Evolutionary conservation across 2,797 vertebrate genomes (phyloP), one percentile per base, ranked within the genome.

Genomic region (Falco novaeseelandiae): DNA sequence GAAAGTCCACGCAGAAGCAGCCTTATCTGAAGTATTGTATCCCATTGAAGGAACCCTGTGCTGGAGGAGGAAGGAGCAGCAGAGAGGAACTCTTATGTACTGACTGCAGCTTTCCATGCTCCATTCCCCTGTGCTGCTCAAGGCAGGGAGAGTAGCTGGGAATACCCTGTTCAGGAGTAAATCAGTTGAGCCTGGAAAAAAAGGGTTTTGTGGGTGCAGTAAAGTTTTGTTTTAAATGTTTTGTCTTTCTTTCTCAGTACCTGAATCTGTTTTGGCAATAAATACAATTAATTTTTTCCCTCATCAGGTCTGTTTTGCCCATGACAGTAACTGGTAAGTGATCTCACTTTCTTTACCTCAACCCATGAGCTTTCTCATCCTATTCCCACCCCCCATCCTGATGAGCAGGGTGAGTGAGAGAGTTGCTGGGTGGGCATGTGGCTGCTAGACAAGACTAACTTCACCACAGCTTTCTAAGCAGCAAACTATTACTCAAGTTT

Each of bases 71-170:
- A 76, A 54, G 7, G 17, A 62, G 8, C 5, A 14, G 2, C 11
- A 46, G 22, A 83, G 25, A 79, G 11, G 8, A 66, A 21, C 12
- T 7, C 12, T 16, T 26, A 32, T 0, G 0, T 25, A 36, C 29
- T 27, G 34, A 54, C 18, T 0, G 1, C 9, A n/a, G 18, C 20
- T 8, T 71, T 54, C 42, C 22, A 26, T 32, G 21, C 4, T 44
- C 12, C 30, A 19, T 55, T 38, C 3, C 2, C 1, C 10, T 0
- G 1, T 25, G 36, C 17, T 61, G 17, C 27, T 17, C 3, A 46
- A 62, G 23, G 15, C 3, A 51, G 32, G 16, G 14, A 74, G 13
- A 51, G 16, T 17, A 51, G 26, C 14, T 3, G 3, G 14, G 26
- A 46, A 4, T 26, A 36, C 3, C 10, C 3, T 42, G 6, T 32